phyloP scores from a whole-genome alignment of 2,888 invertebrate species.

The Melinaea marsaeus region DNA sequence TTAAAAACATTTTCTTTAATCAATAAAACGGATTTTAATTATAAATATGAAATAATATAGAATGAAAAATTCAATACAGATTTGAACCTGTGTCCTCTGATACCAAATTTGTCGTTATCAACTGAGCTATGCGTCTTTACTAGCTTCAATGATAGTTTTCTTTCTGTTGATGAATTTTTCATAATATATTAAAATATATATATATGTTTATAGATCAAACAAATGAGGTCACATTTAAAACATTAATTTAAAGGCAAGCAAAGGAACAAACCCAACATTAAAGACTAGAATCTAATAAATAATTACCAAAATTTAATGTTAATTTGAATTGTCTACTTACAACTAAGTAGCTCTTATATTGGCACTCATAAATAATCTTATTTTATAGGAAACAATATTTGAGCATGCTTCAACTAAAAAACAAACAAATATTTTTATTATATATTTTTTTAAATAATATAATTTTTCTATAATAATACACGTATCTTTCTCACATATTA shows the following conservation, averaged over 20 bases:
- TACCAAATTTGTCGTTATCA: too few relatives aligned
- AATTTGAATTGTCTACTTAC: background rate
- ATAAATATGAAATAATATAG: too few relatives aligned
- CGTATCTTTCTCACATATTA: background rate
- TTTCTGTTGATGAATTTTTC: too few relatives aligned
- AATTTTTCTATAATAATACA: background rate
- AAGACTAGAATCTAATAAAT: constrained; percentile 2
- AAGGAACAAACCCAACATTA: constrained; percentile 1
- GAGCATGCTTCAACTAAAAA: constrained; percentile 44
- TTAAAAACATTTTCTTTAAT: constrained; percentile 11
- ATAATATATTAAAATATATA: background rate
- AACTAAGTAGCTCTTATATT: constrained; percentile 11
- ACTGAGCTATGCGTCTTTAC: too few relatives aligned
- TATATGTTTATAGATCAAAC: background rate
- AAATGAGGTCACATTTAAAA: background rate
- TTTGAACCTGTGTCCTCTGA: too few relatives aligned
- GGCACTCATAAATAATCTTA: constrained; percentile 29
- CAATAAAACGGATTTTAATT: background rate
- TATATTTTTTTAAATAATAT: constrained; percentile 22
- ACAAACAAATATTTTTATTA: constrained; percentile 14
- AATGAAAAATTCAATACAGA: too few relatives aligned
- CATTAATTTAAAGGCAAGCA: background rate
- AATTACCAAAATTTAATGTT: background rate
- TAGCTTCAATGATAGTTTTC: too few relatives aligned
- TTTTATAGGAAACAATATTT: constrained; percentile 55